Percentiles rank a stretch among this genome's conserved stretches.
phyloP scores from a whole-genome alignment of 2,113 vertebrate species.

The Alosa alosa region DNA sequence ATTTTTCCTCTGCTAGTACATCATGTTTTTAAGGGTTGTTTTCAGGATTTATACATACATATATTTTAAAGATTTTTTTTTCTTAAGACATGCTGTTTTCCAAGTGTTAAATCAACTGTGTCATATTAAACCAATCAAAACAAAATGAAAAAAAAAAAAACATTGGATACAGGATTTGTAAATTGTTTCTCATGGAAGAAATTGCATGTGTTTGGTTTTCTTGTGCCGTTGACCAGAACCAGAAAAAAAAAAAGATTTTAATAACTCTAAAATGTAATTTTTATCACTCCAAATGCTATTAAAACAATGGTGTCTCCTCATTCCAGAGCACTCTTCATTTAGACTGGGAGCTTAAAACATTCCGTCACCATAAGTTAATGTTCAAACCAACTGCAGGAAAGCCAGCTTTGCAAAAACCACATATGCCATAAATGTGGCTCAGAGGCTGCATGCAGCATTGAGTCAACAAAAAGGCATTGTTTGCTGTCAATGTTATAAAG shows the following conservation, averaged over 20 bases:
- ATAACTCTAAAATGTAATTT: conserved; percentile 74
- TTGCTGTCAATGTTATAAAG: neutral
- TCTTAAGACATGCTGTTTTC: conserved; percentile 59
- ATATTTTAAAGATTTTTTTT: conserved; percentile 67
- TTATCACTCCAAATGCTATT: conserved; percentile 76
- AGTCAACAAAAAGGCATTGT: neutral
- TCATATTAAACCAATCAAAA: conserved; percentile 59
- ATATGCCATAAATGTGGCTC: neutral
- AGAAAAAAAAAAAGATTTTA: conserved; percentile 69
- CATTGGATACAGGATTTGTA: conserved; percentile 59
- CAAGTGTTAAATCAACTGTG: conserved; percentile 59
- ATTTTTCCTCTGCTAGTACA: conserved; percentile 53
- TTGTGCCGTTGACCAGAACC: conserved; percentile 67
- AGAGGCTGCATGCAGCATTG: neutral
- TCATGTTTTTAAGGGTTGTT: conserved; percentile 68
- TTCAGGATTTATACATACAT: conserved; percentile 63
- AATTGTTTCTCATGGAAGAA: conserved; percentile 60
- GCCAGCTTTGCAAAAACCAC: neutral
- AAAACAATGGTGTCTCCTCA: conserved; percentile 71
- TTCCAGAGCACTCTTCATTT: neutral
- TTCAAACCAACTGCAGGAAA: neutral
- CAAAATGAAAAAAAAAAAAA: conserved; percentile 33
- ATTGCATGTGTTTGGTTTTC: conserved; percentile 75
- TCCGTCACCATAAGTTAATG: neutral
- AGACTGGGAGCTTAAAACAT: neutral